phyloP scores from a whole-genome alignment of 2,113 vertebrate genomes.

The Plecotus auritus region DNA sequence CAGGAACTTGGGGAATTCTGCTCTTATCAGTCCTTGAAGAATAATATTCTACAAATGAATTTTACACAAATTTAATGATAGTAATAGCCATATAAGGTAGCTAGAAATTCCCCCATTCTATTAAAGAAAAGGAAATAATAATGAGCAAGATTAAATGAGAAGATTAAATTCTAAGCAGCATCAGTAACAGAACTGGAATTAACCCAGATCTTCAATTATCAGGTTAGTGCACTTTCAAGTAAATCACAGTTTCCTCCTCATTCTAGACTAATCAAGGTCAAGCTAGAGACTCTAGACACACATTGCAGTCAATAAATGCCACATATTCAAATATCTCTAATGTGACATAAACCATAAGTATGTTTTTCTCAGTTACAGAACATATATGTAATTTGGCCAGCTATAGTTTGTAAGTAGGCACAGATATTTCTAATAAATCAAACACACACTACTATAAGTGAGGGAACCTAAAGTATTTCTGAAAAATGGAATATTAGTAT shows the following conservation, averaged over 20 bases:
- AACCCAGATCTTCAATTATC: neutral
- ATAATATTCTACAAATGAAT: neutral
- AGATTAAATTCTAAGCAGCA: slow-evolving; percentile 20
- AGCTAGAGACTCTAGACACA: neutral
- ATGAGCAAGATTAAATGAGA: neutral
- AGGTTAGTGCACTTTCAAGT: slow-evolving; percentile 26
- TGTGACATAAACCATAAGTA: neutral
- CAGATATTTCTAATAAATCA: neutral
- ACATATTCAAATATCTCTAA: neutral
- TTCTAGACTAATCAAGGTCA: slow-evolving; percentile 10
- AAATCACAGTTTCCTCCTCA: slow-evolving; percentile 15
- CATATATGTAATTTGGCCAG: neutral
- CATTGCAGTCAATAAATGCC: neutral
- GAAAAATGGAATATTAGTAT: neutral
- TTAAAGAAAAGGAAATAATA: neutral
- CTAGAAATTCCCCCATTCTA: neutral
- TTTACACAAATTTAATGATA: neutral
- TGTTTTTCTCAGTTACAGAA: neutral
- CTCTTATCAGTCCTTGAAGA: neutral
- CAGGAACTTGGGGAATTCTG: neutral
- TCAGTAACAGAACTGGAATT: neutral
- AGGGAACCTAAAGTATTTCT: neutral
- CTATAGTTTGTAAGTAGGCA: neutral
- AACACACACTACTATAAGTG: neutral
- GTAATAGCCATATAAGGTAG: neutral